Evolutionary conservation across 2,888 invertebrate genomes (phyloP).

Genomic region (Carcina quercana): DNA sequence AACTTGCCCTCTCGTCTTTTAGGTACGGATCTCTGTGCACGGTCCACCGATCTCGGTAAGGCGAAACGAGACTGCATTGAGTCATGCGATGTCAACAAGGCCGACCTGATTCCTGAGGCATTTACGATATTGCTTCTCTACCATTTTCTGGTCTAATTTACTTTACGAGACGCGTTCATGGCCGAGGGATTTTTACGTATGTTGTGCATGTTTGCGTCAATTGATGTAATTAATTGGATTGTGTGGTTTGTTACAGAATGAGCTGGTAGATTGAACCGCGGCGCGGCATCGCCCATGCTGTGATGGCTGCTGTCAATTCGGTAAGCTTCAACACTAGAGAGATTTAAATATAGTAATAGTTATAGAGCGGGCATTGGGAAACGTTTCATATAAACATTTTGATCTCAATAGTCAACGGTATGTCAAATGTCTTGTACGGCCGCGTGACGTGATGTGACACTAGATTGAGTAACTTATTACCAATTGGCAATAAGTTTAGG

Average conservation of each 20-base stretch:
- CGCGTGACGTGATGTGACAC: too few relatives aligned
- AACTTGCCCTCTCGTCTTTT: slow-evolving; percentile 33
- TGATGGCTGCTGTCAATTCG: slow-evolving; percentile 80
- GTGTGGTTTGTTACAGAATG: slow-evolving; percentile 57
- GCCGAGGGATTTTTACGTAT: slow-evolving; percentile 19
- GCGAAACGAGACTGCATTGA: slow-evolving; percentile 50
- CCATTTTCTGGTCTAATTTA: slow-evolving; percentile 55
- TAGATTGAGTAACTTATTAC: too few relatives aligned
- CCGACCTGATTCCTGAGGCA: slow-evolving; percentile 40
- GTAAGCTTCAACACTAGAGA: too few relatives aligned
- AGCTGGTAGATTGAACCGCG: slow-evolving; percentile 31
- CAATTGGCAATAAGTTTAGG: too few relatives aligned
- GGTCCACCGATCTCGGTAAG: slow-evolving; percentile 25
- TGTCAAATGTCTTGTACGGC: too few relatives aligned
- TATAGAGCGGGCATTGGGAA: too few relatives aligned
- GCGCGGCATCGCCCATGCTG: slow-evolving; percentile 49
- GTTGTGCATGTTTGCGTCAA: slow-evolving; percentile 15
- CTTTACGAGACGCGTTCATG: slow-evolving; percentile 43
- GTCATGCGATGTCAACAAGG: slow-evolving; percentile 62
- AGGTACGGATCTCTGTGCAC: slow-evolving; percentile 30
- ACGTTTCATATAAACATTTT: too few relatives aligned
- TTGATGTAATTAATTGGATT: slow-evolving; percentile 10
- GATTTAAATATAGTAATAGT: too few relatives aligned
- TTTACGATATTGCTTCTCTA: slow-evolving; percentile 57
- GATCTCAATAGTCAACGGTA: too few relatives aligned